Evolutionary conservation across 2,888 invertebrate genomes (phyloP).

Genomic region (Petrolisthes cinctipes): DNA sequence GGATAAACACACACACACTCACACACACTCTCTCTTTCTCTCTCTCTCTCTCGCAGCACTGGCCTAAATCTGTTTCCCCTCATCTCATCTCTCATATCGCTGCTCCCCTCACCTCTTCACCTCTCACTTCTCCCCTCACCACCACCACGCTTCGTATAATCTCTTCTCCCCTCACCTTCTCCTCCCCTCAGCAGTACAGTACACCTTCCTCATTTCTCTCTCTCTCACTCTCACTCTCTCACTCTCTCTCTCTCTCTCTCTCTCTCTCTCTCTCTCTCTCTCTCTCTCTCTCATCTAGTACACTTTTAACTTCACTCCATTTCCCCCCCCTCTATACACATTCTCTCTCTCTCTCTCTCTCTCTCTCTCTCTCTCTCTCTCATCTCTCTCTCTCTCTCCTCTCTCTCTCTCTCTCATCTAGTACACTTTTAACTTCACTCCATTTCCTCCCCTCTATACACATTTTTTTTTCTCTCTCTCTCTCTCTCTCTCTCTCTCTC

Average conservation of each 20-base stretch:
- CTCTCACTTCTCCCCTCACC: background rate
- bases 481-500: background rate
- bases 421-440: background rate
- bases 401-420: background rate
- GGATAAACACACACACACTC: background rate
- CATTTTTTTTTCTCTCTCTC: background rate
- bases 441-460: background rate
- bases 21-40: background rate
- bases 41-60: background rate
- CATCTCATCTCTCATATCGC: background rate
- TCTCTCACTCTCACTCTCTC: background rate
- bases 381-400: background rate
- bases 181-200: background rate
- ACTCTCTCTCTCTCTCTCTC: background rate
- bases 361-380: background rate
- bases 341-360: background rate
- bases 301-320: too few species aligned
- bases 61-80: background rate
- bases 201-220: background rate
- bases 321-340: background rate
- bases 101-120: background rate
- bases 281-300: background rate
- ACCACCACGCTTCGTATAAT: too few species aligned
- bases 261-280: background rate
- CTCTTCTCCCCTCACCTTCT: background rate